These are phyloP conservation scores for Gastracanthus pulcherrimus DNA, from an alignment of 2,888 invertebrate genomes.

Conservation along the genomic window DNA sequence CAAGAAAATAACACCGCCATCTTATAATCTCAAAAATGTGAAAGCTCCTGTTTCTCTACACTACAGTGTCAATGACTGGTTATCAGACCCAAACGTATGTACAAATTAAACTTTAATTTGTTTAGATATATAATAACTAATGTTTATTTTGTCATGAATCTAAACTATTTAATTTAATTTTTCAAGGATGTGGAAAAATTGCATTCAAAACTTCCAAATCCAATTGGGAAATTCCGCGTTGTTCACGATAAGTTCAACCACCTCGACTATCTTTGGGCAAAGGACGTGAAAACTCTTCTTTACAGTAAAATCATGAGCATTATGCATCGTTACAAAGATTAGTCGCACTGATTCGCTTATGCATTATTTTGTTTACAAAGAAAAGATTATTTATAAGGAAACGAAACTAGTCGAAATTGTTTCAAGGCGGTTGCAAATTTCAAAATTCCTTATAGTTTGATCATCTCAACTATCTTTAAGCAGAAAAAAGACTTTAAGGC, in stretches of 20 bases:
- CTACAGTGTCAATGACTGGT: constrained; percentile 83
- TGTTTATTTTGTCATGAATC: not conserved
- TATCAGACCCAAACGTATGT: constrained; percentile 78
- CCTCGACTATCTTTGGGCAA: constrained; percentile 83
- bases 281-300: constrained; percentile 75
- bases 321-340: constrained; percentile 33
- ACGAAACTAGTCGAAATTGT: not conserved
- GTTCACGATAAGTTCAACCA: constrained; percentile 81
- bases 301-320: constrained; percentile 46
- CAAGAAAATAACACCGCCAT: constrained; percentile 79
- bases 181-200: constrained; percentile 79
- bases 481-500: not conserved
- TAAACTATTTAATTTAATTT: not conserved
- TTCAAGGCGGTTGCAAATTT: too few relatives aligned
- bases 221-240: constrained; percentile 78
- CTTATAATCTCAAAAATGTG: constrained; percentile 80
- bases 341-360: not conserved
- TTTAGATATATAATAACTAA: not conserved
- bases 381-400: too few relatives aligned
- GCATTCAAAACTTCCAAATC: constrained; percentile 79
- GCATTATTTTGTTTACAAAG: too few relatives aligned
- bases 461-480: too few relatives aligned
- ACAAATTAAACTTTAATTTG: not conserved
- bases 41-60: constrained; percentile 83
- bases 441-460: too few relatives aligned